Base-by-base conservation (phyloP, 2,797 vertebrate genomes). In the Kryptolebias ocellatus region DNA sequence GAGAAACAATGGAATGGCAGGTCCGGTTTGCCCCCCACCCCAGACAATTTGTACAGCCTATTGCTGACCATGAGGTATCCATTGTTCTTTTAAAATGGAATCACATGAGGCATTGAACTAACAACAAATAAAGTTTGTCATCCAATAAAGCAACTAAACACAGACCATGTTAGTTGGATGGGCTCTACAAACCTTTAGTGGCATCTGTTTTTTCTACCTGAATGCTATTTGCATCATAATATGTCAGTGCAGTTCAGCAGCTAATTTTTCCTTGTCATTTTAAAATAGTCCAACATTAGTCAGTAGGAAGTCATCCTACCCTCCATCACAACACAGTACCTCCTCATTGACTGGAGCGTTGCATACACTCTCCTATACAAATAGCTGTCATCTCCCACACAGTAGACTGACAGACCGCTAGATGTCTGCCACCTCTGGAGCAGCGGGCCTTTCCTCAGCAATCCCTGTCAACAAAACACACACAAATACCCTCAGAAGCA, bases 231-330 rank as follows among this genome's bases (percentile, higher is more conserved):
- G 84, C 44, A 45, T 59, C n/a, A 60, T 37, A 24, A 73, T 84
- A 29, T 59, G 66, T 73, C 79, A 52, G 76, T 79, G 68, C 81
- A 87, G 88, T 80, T 76, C 76, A 70, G 65, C 80, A 80, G 65
- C 77, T 91, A 82, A 92, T 94, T 93, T 89, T 76, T 45, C 79
- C 85, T 78, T 93, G 85, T 91, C 85, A 80, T 92, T 94, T 93
- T 85, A 80, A 91, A 94, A 84, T 87, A 80, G 77, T 84, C 75
- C 85, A 74, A 78, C 78, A 88, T 92, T 95, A 91, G 79, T 92
- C 87, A 92, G 80, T 78, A 71, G 72, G 73, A 67, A 86, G 76
- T 66, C 39, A 29, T 60, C 71, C 85, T 78, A 64, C 53, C 71
- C 89, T 87, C 84, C 82, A 72, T 91, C 88, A 73, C 73, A 79